Conservation (phyloP, 2,113 vertebrate species). For the Gasterosteus aculeatus region DNA sequence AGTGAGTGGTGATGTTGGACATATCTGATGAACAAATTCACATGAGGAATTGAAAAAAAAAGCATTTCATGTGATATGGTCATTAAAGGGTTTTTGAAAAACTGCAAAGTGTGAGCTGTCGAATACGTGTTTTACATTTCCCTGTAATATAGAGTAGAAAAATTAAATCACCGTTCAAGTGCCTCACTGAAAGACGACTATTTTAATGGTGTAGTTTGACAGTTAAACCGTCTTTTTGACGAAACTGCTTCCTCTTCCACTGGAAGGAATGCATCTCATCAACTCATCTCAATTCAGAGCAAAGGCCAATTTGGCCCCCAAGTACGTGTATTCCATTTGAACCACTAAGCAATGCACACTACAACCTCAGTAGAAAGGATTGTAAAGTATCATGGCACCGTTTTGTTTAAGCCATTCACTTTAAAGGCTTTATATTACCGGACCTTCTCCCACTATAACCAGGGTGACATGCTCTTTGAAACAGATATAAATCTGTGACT, state of each 20-base stretch:
- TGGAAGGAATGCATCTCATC: constrained; percentile 2
- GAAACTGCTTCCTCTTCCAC: neutral
- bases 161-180: neutral
- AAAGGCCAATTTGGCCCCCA: neutral
- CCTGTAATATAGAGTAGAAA: neutral
- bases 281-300: neutral
- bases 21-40: neutral
- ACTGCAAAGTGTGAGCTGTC: neutral
- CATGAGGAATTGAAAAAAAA: neutral
- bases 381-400: neutral
- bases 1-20: neutral
- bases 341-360: neutral
- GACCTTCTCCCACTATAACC: neutral
- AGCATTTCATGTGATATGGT: neutral
- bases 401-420: neutral
- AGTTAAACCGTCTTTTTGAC: neutral
- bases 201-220: neutral
- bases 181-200: neutral
- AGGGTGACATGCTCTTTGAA: neutral
- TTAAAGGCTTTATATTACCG: neutral
- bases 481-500: neutral
- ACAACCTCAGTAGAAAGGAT: neutral
- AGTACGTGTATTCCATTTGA: neutral
- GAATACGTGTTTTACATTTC: neutral
- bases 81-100: neutral